Percentiles rank a stretch among this genome's conserved stretches.
Conservation (phyloP, 1,140 invertebrate species). For the Xylocopa sonorina region DNA sequence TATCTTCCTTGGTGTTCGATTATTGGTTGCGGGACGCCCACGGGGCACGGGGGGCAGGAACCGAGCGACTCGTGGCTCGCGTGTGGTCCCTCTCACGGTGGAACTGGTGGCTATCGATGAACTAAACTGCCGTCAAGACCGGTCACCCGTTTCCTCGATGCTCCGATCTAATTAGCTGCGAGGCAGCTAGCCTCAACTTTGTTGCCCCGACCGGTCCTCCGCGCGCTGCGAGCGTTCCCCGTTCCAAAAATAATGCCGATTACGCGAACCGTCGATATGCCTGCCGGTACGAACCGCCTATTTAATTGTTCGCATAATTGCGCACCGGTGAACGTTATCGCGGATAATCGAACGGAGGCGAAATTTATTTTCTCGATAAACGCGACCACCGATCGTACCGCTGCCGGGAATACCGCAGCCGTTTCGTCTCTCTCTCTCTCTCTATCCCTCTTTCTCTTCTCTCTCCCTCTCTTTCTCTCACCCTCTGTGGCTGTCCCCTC, state of each 20-base stretch:
- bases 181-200: background rate
- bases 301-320: conserved; percentile 14
- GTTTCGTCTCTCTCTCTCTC: conserved; percentile 4
- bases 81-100: conserved; percentile 52
- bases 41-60: conserved; percentile 20
- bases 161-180: conserved; percentile 1
- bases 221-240: too few species aligned
- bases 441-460: too few species aligned
- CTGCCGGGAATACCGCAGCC: background rate
- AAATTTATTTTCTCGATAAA: conserved; percentile 21
- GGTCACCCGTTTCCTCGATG: conserved; percentile 42
- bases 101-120: conserved; percentile 45
- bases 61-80: conserved; percentile 48
- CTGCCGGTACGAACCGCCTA: background rate
- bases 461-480: too few species aligned
- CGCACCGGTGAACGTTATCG: conserved; percentile 9
- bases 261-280: background rate
- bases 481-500: conserved; percentile 9
- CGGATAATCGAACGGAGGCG: conserved; percentile 2
- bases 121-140: conserved; percentile 53
- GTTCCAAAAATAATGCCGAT: too few species aligned
- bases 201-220: too few species aligned
- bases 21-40: conserved; percentile 54
- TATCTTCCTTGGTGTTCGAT: conserved; percentile 43
- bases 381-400: background rate